Evolutionary conservation across 2,888 invertebrate species (phyloP).

Genomic region (Lysandra bellargus): DNA sequence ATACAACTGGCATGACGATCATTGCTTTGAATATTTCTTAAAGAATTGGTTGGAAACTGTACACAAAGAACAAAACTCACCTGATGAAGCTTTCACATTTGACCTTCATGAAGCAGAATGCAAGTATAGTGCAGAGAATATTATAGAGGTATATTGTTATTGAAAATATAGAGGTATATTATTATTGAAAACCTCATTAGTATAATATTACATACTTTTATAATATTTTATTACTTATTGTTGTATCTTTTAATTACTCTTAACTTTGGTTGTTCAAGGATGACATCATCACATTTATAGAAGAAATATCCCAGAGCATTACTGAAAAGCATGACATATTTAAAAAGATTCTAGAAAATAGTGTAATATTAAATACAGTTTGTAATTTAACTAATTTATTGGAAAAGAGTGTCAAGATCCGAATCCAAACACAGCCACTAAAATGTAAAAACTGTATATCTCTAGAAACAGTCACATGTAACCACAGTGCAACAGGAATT

Average conservation of each 20-base stretch:
- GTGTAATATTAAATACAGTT: constrained; percentile 63
- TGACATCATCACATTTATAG: constrained; percentile 52
- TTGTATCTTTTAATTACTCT: constrained; percentile 37
- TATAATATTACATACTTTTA: neutral
- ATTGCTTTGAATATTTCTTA: constrained; percentile 47
- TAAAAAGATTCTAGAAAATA: constrained; percentile 60
- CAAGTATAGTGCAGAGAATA: constrained; percentile 37
- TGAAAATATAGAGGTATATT: constrained; percentile 49
- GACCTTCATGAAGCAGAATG: constrained; percentile 45
- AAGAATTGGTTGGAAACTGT: constrained; percentile 57
- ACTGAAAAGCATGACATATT: constrained; percentile 59
- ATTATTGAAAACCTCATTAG: neutral
- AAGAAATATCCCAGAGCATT: constrained; percentile 47
- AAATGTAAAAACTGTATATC: constrained; percentile 82
- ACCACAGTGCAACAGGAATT: constrained; percentile 86
- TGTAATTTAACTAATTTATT: constrained; percentile 73
- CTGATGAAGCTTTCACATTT: constrained; percentile 61
- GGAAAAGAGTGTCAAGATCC: constrained; percentile 79
- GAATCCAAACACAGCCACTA: constrained; percentile 82
- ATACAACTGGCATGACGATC: constrained; percentile 56
- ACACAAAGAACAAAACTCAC: constrained; percentile 55
- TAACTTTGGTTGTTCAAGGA: constrained; percentile 51
- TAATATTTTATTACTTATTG: constrained; percentile 39
- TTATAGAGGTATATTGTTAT: constrained; percentile 50
- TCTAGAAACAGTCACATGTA: constrained; percentile 56